Conservation (phyloP, 2,113 vertebrate genomes). For the Alosa alosa region DNA sequence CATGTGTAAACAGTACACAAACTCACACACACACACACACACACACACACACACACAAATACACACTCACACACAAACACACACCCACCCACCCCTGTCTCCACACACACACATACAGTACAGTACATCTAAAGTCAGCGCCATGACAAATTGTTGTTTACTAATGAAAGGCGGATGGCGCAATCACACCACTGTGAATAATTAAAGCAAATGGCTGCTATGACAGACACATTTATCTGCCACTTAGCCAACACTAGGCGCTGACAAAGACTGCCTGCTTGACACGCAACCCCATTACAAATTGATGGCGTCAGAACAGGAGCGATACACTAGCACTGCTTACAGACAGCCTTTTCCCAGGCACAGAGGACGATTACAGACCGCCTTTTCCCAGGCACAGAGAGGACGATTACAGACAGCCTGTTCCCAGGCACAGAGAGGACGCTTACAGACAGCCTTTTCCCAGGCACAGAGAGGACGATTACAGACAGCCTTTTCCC, state of each 20-base stretch:
- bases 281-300: not conserved
- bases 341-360: not conserved
- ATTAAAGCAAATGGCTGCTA: not conserved
- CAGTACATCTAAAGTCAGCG: not conserved
- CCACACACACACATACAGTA: not conserved
- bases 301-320: not conserved
- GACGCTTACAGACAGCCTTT: too few relatives aligned
- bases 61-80: not conserved
- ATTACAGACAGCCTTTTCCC: too few relatives aligned
- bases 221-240: conserved; percentile 10
- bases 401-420: too few relatives aligned
- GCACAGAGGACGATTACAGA: not conserved
- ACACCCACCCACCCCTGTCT: not conserved
- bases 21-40: not conserved
- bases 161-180: not conserved
- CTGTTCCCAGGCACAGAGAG: too few relatives aligned
- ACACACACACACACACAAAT: not conserved
- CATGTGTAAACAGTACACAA: not conserved
- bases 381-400: too few relatives aligned
- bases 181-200: not conserved
- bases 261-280: not conserved
- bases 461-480: too few relatives aligned
- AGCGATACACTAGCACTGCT: not conserved
- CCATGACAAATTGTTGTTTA: not conserved
- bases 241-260: not conserved